Conservation (phyloP, 2,797 vertebrate genomes). For the Dipus sagitta region DNA sequence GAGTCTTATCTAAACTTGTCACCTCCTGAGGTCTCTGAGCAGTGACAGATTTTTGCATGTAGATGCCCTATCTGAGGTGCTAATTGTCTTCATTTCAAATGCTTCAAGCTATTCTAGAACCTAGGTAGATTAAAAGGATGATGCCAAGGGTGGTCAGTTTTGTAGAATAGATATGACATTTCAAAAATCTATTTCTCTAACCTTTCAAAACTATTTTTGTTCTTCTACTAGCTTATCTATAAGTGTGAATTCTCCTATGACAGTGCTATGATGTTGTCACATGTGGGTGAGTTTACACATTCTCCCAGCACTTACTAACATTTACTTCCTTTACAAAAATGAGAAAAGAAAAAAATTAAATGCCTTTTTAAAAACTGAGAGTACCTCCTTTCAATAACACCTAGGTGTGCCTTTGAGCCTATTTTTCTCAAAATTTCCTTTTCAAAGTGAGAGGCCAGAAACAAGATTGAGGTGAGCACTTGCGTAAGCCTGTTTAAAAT, state of each 20-base stretch:
- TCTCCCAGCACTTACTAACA: slow-evolving; percentile 37
- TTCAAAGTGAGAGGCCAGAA: slow-evolving; percentile 55
- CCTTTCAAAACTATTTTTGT: slow-evolving; percentile 78
- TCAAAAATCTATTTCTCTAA: slow-evolving; percentile 78
- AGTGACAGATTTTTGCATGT: slow-evolving; percentile 73
- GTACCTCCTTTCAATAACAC: slow-evolving; percentile 31
- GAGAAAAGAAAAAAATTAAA: slow-evolving; percentile 7
- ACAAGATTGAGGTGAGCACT: background rate
- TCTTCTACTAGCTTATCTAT: slow-evolving; percentile 74
- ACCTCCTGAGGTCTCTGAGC: slow-evolving; percentile 70
- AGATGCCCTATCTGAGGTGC: slow-evolving; percentile 11
- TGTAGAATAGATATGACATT: slow-evolving; percentile 75
- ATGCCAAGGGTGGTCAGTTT: slow-evolving; percentile 67
- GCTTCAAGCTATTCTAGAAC: slow-evolving; percentile 60
- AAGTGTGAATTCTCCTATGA: slow-evolving; percentile 78
- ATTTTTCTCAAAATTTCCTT: slow-evolving; percentile 47
- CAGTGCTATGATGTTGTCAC: slow-evolving; percentile 53
- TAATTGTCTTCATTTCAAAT: slow-evolving; percentile 70
- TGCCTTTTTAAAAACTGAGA: slow-evolving; percentile 26
- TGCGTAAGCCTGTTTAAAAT: slow-evolving; percentile 56
- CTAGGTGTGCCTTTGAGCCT: slow-evolving; percentile 44
- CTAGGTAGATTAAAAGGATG: slow-evolving; percentile 64
- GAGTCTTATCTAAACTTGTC: slow-evolving; percentile 70
- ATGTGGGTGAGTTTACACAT: slow-evolving; percentile 70
- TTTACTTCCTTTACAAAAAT: background rate